phyloP scores from a whole-genome alignment of 1,140 invertebrate genomes.

The Leptoteleia sp. region DNA sequence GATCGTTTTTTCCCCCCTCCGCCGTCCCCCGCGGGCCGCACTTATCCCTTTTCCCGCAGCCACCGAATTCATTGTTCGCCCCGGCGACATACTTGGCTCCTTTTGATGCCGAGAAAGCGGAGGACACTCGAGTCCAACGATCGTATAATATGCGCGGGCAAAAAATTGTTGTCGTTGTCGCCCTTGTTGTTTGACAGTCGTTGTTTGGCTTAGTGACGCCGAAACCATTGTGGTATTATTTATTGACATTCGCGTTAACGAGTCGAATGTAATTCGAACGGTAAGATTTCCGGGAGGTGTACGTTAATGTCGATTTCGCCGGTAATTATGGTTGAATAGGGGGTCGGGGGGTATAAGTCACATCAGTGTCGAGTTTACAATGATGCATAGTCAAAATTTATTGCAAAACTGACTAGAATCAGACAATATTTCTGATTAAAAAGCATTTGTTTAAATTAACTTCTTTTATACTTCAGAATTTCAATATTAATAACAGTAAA shows the following conservation, averaged over 20 bases:
- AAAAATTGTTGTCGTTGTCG: slow-evolving; percentile 11
- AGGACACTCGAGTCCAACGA: slow-evolving; percentile 27
- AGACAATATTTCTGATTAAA: no score
- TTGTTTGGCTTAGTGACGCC: slow-evolving; percentile 22
- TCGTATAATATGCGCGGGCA: slow-evolving; percentile 10
- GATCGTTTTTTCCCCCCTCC: slow-evolving; percentile 59
- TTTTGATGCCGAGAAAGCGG: slow-evolving; percentile 35
- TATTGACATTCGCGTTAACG: background rate
- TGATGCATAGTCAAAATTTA: no score
- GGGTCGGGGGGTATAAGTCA: no score
- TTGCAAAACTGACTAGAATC: no score
- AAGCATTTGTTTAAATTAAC: no score
- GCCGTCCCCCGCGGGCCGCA: slow-evolving; percentile 16
- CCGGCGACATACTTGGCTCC: slow-evolving; percentile 26
- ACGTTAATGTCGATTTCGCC: no score
- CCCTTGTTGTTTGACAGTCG: slow-evolving; percentile 9
- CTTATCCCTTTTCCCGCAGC: slow-evolving; percentile 19
- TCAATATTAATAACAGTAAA: no score
- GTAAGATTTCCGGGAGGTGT: no score
- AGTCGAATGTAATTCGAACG: no score
- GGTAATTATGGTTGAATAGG: no score
- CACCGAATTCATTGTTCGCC: slow-evolving; percentile 45
- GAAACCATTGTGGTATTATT: slow-evolving; percentile 28
- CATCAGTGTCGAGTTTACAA: no score
- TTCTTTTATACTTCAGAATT: no score